Percentiles rank a stretch among this genome's conserved stretches.
Conservation (phyloP, 2,113 vertebrate species). For the Talpa occidentalis region DNA sequence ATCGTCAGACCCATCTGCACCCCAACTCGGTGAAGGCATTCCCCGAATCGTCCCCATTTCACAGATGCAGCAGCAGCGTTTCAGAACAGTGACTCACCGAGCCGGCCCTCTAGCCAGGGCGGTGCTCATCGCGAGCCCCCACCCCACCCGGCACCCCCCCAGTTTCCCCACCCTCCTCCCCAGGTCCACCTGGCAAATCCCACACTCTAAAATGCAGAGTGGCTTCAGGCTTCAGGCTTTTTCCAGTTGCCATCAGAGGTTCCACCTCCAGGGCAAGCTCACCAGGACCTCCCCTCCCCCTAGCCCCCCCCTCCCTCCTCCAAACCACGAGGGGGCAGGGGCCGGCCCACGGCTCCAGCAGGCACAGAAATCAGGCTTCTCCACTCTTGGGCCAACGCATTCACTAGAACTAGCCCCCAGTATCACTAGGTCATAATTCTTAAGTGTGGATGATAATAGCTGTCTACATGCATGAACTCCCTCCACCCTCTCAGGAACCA, state of each 20-base stretch:
- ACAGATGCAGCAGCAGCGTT: background rate
- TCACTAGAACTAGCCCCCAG: background rate
- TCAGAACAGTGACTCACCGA: background rate
- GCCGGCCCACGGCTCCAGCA: background rate
- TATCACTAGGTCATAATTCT: background rate
- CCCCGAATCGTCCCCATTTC: background rate
- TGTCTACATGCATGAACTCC: background rate
- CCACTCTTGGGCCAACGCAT: background rate
- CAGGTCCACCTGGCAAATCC: background rate
- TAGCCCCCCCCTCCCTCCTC: background rate
- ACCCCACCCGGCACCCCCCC: background rate
- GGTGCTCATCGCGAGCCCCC: too few species aligned
- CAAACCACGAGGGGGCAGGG: background rate
- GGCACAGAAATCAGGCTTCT: background rate
- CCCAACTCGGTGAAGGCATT: background rate
- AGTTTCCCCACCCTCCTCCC: background rate
- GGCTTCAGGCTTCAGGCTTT: background rate
- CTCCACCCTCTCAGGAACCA: background rate
- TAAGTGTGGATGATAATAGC: background rate
- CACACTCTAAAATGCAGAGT: background rate
- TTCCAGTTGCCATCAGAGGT: slow-evolving; percentile 25
- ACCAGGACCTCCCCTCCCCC: background rate
- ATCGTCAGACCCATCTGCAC: too few species aligned
- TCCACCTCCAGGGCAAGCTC: background rate
- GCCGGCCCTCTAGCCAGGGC: background rate